These are phyloP conservation scores for Pempheris klunzingeri DNA, from an alignment of 2,797 vertebrate genomes.

Conservation along the genomic window DNA sequence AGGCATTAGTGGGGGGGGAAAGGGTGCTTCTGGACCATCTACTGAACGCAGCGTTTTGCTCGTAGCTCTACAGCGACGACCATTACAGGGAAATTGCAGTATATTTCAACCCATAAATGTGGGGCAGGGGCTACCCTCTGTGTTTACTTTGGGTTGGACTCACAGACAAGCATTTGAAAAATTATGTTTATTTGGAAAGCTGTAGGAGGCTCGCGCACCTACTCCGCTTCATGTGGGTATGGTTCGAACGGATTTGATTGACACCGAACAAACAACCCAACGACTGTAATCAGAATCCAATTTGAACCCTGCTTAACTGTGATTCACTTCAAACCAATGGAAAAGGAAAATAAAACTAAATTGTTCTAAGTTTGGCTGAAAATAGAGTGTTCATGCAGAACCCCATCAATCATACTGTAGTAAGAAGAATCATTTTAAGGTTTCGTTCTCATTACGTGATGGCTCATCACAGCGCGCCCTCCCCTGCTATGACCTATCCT, in stretches of 20 bases:
- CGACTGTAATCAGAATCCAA: background rate
- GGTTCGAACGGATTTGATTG: background rate
- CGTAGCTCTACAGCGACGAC: background rate
- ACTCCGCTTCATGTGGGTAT: background rate
- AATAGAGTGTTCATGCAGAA: background rate
- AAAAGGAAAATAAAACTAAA: background rate
- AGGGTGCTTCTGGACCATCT: background rate
- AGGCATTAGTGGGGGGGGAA: background rate
- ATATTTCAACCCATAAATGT: background rate
- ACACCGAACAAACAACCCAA: background rate
- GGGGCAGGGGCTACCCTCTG: background rate
- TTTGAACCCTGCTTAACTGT: background rate
- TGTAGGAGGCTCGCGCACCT: background rate
- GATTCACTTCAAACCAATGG: constrained; percentile 6
- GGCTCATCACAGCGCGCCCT: constrained; percentile 9
- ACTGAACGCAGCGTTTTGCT: background rate
- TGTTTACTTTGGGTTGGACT: background rate
- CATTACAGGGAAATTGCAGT: background rate
- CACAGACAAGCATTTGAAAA: background rate
- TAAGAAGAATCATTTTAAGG: background rate
- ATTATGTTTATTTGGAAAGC: background rate
- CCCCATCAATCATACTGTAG: background rate
- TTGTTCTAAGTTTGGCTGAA: background rate
- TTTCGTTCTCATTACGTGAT: background rate
- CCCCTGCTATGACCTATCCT: constrained; percentile 3